These are phyloP conservation scores for Brachionus rotundiformis DNA, from an alignment of 1,140 invertebrate species.

Conservation along the genomic window DNA sequence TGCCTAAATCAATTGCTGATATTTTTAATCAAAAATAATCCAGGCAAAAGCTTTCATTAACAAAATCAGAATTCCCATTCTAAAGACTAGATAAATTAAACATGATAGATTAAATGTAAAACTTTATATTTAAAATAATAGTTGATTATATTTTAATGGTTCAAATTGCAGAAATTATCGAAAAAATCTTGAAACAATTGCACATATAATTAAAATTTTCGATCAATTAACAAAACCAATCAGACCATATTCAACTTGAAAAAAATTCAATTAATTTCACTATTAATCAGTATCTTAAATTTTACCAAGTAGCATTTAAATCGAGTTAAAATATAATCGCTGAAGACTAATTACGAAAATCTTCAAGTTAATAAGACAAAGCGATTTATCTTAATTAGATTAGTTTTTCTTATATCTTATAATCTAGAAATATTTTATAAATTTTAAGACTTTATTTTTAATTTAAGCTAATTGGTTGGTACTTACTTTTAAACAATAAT, in stretches of 20 bases:
- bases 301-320: background rate
- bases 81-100: background rate
- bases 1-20: background rate
- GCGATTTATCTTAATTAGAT: background rate
- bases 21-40: background rate
- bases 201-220: background rate
- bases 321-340: background rate
- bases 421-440: background rate
- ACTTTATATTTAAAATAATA: background rate
- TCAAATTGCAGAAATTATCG: background rate
- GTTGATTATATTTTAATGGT: background rate
- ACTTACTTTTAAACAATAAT: too few species aligned
- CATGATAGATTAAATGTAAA: background rate
- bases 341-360: background rate
- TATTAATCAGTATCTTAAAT: background rate
- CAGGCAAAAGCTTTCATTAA: background rate
- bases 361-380: background rate
- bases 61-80: background rate
- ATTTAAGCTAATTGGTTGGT: background rate
- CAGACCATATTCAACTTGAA: background rate
- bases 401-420: background rate
- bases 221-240: background rate
- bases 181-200: background rate
- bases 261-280: background rate
- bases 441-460: background rate